Percentiles rank a stretch among this genome's conserved stretches.
These are phyloP conservation scores for Triplophysa bombifrons DNA, from an alignment of 2,797 vertebrate genomes.

Conservation along the genomic window DNA sequence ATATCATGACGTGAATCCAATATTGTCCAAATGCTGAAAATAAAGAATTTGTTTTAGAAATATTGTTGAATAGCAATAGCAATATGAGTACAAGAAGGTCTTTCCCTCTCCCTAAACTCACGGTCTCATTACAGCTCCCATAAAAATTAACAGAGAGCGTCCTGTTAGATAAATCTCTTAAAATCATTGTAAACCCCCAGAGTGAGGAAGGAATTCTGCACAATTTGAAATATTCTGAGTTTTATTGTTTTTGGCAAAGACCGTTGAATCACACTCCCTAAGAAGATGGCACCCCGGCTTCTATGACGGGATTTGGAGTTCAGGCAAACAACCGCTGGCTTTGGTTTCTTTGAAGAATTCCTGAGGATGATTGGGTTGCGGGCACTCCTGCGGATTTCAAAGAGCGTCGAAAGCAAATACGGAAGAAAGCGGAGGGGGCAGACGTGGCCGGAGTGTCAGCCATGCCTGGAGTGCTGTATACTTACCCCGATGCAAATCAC, in stretches of 20 bases:
- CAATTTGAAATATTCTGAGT: constrained; percentile 51
- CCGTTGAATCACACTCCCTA: constrained; percentile 41
- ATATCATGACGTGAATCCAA: too few species aligned
- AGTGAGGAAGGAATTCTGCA: constrained; percentile 33
- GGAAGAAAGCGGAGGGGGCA: constrained; percentile 30
- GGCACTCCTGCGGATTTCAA: constrained; percentile 67
- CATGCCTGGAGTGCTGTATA: constrained; percentile 38
- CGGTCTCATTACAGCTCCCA: background rate
- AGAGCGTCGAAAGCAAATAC: constrained; percentile 54
- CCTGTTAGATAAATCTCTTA: background rate
- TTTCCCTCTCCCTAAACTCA: background rate
- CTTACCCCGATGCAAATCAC: constrained; percentile 17
- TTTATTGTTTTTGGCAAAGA: constrained; percentile 56
- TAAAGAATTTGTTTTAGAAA: too few species aligned
- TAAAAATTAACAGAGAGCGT: background rate
- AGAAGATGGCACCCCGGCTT: constrained; percentile 53
- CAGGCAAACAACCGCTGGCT: constrained; percentile 63
- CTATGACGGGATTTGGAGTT: constrained; percentile 56
- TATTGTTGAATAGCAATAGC: too few species aligned
- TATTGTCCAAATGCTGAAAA: too few species aligned
- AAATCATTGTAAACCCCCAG: constrained; percentile 2
- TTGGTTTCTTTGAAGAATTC: constrained; percentile 62
- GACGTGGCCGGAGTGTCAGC: constrained; percentile 13
- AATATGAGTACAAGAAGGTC: too few species aligned
- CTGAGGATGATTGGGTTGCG: constrained; percentile 43